Conservation (phyloP, 2,797 vertebrate species). For the Scleropages formosus region DNA sequence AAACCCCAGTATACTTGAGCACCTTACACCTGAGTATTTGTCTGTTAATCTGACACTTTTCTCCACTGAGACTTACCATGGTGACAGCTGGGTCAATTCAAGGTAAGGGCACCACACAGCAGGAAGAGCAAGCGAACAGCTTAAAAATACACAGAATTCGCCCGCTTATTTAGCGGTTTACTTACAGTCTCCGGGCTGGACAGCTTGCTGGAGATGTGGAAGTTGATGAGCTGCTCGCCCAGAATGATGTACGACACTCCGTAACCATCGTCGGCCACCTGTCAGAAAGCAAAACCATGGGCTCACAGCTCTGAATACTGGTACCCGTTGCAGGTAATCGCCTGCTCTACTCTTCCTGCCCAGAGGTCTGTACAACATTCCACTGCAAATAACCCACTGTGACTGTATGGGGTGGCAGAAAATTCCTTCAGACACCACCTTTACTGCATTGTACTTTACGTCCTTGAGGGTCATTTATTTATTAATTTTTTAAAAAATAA, state of each 20-base stretch:
- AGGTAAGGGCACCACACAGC: too few species aligned
- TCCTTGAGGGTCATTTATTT: too few species aligned
- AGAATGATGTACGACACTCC: constrained; percentile 93
- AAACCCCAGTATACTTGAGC: too few species aligned
- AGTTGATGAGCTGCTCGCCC: constrained; percentile 84
- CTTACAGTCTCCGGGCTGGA: constrained; percentile 89
- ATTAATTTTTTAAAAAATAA: too few species aligned
- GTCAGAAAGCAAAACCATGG: neutral
- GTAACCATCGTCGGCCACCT: constrained; percentile 97
- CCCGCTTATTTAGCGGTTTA: constrained; percentile 28
- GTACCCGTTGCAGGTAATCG: too few species aligned
- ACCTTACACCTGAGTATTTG: too few species aligned
- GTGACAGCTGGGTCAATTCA: neutral
- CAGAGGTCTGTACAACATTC: too few species aligned
- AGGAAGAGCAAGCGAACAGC: neutral
- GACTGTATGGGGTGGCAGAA: neutral
- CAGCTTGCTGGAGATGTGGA: constrained; percentile 93
- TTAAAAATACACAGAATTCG: too few species aligned
- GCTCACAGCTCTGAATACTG: neutral
- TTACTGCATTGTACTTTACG: neutral
- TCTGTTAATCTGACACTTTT: too few species aligned
- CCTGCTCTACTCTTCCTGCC: too few species aligned
- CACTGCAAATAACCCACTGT: neutral
- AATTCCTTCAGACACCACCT: neutral
- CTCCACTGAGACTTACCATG: too few species aligned